phyloP scores from a whole-genome alignment of 1,140 invertebrate species.

The Catajapyx aquilonaris region DNA sequence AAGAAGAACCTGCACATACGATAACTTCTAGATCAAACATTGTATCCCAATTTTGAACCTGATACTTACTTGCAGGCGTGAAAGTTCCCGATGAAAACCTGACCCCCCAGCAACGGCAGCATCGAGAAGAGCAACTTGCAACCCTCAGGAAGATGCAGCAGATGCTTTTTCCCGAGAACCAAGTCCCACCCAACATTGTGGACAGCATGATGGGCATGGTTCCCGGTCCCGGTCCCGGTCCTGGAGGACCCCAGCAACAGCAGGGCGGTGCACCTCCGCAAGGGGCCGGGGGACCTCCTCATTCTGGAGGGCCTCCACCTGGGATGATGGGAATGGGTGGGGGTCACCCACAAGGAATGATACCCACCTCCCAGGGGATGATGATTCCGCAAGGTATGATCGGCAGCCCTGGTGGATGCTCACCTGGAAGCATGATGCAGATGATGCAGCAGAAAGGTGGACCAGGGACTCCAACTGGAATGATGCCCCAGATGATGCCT shows the following conservation, averaged over 20 bases:
- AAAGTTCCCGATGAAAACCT: constrained; percentile 91
- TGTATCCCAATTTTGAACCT: too few species aligned
- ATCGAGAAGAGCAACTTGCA: constrained; percentile 76
- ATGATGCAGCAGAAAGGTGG: constrained; percentile 14
- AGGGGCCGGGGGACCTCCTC: constrained; percentile 5
- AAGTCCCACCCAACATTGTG: constrained; percentile 17
- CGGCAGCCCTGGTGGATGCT: constrained; percentile 1
- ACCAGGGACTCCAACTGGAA: too few species aligned
- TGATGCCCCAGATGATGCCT: too few species aligned
- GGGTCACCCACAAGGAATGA: constrained; percentile 14
- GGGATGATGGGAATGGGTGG: constrained; percentile 12
- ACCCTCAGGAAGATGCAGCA: constrained; percentile 81
- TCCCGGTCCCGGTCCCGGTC: constrained; percentile 22
- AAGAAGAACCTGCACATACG: too few species aligned
- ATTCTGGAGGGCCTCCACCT: constrained; percentile 6
- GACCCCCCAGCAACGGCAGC: constrained; percentile 84
- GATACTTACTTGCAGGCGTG: constrained; percentile 29
- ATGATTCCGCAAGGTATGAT: constrained; percentile 8
- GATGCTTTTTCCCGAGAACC: constrained; percentile 66
- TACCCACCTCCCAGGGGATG: constrained; percentile 13
- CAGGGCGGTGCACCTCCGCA: constrained; percentile 12
- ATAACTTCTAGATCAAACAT: too few species aligned
- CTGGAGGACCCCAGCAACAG: constrained; percentile 17
- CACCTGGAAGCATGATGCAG: constrained; percentile 8
- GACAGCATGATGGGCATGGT: constrained; percentile 22